Evolutionary conservation across 2,797 vertebrate species (phyloP).

Genomic region (Aplochiton taeniatus): DNA sequence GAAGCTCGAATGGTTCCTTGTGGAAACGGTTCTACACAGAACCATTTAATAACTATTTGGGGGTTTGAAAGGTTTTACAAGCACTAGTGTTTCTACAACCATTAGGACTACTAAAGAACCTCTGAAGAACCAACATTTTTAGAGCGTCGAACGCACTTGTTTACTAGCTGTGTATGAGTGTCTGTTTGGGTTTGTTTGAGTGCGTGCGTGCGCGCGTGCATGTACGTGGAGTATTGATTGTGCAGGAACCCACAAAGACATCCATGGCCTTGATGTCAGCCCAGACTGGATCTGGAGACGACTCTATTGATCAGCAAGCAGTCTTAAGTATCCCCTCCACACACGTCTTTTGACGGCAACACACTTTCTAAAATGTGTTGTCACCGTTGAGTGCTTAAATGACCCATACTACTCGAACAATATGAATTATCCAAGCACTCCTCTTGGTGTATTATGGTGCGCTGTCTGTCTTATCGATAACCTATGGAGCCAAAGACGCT

Average conservation of each 20-base stretch:
- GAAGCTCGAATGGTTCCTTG: too few species aligned
- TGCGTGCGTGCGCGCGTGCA: not conserved
- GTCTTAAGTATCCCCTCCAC: constrained; percentile 60
- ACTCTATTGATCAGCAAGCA: constrained; percentile 63
- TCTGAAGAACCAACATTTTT: too few species aligned
- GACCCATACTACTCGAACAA: constrained; percentile 50
- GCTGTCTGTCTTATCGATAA: constrained; percentile 55
- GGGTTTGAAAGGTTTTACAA: too few species aligned
- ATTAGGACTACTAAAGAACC: too few species aligned
- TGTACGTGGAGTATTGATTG: constrained; percentile 51
- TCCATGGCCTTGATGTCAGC: constrained; percentile 65
- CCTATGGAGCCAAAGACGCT: constrained; percentile 48
- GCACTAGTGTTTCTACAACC: too few species aligned
- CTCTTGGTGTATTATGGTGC: constrained; percentile 56
- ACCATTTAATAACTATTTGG: too few species aligned
- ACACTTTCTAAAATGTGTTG: constrained; percentile 60
- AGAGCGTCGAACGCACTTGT: too few species aligned
- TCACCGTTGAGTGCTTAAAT: constrained; percentile 69
- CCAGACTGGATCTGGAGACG: constrained; percentile 63
- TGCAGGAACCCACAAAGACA: constrained; percentile 47
- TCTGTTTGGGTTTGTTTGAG: too few species aligned
- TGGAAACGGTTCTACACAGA: too few species aligned
- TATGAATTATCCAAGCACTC: constrained; percentile 51
- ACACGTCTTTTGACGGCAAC: constrained; percentile 48
- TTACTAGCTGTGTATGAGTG: too few species aligned